Evolutionary conservation across 2,797 vertebrate genomes (phyloP), one percentile per base, ranked within the genome.

Genomic region (Gallinago nigripennis): DNA sequence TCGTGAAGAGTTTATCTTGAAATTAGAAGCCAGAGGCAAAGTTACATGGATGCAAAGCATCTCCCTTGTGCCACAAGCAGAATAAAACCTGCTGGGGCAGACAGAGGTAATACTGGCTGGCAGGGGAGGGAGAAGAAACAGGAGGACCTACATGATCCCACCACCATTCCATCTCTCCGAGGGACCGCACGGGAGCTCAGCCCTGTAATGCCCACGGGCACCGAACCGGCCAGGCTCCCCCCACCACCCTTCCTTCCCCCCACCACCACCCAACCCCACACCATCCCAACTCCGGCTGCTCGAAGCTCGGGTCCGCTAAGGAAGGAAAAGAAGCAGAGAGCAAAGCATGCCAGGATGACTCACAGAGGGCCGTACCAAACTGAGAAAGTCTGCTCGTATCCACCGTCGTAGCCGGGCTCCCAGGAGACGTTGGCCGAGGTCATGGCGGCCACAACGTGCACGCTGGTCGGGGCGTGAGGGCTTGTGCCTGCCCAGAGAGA

Each of bases 291-390:
- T 50, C 50, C 50, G 0, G 65, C 85, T 73, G 93, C 87, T 95
- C 66, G 19, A 87, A 92, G 94, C 92, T 78, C 87, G 4, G 94
- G 77, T 93, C 86, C 6, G 94, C 83, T 54, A 88, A 45, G 96
- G 96, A 97, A 98, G 98, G 98, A 98, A 98, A 97, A 96, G 98
- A 99, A 99, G 99, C 99, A 98, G 98, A 98, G 99, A 99, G 99
- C 99, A 99, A 99, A 99, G 99, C 99, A 97, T 98, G 98, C 98
- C 97, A 96, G 98, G 98, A 98, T 98, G 98, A 99, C 99, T 99
- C 98, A 99, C 99, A 99, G 99, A 99, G 99, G 99, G 98, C 99
- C 99, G 95, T 99, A 99, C 99, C 99, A 99, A 98, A 99, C 99
- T 97, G 99, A 99, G 98, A 99, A 99, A 96, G 99, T 99, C 99